Base-by-base conservation (phyloP, 1,140 invertebrate species). In the Euwallacea similis region DNA sequence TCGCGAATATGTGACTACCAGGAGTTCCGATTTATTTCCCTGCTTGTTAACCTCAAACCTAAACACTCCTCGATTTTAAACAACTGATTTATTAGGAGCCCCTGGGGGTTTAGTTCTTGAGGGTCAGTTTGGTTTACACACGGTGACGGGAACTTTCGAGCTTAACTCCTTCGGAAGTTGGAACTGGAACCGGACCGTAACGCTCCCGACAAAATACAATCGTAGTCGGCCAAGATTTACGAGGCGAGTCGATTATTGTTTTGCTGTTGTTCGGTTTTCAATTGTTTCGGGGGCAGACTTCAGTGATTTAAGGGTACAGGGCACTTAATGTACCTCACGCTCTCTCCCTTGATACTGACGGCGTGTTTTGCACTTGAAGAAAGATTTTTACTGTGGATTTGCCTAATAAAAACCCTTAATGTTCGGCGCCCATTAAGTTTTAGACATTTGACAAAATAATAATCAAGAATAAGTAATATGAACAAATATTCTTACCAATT, bases 171-270 rank as follows among this genome's bases (percentile, higher is more conserved):
- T 66, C 54, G 69, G 69, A 65, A 64, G 63, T 64, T 71, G n/a
- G 62, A 42, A 33, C 21, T 42, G 11, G 69, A 71, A 50, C 69
- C 69, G 69, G 69, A 71, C 69, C 69, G 69, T 65, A 50, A 71
- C 69, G 69, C 50, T 65, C 61, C 55, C 69, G 69, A 71, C 69
- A 65, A 71, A 71, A 71, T 71, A 71, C 69, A 71, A 71, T 65
- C 69, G 55, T 61, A 42, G 68, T n/a, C 53, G 67, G 54, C 55
- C 61, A 66, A 71, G 69, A 71, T 71, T 71, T 71, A 71, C 63
- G 63, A 66, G 61, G 13, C 69, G 62, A 71, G 61, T 71, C 69
- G 69, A 71, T 71, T 71, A 71, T 69, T 69, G 67, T 69, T 69
- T 69, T 69, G 59, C 59, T 62, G 67, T 69, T 69, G 59, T 62